phyloP scores from a whole-genome alignment of 2,797 vertebrate species.

The Rhinoraja longicauda region DNA sequence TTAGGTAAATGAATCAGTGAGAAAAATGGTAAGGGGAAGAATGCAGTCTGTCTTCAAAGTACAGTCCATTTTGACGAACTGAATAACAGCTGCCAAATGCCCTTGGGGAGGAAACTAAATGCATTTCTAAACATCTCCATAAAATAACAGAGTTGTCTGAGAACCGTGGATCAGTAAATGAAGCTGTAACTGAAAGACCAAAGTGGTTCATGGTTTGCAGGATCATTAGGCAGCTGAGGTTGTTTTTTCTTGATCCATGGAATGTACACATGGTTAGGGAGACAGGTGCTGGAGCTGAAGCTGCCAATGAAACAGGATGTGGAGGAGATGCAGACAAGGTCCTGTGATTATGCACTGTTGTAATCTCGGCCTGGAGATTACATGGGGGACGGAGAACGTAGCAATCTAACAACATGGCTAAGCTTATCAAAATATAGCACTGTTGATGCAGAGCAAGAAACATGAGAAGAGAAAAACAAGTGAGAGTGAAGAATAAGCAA shows the following conservation, averaged over 20 bases:
- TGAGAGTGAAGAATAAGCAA: not conserved
- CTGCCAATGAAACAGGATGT: constrained; percentile 19
- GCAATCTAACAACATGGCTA: not conserved
- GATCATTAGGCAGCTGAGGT: constrained; percentile 26
- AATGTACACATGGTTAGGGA: not conserved
- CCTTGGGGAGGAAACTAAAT: constrained; percentile 27
- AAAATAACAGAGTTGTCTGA: constrained; percentile 36
- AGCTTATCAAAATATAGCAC: not conserved
- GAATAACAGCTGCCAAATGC: constrained; percentile 21
- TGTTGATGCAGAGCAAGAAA: not conserved
- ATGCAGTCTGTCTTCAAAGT: constrained; percentile 25
- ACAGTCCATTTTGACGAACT: constrained; percentile 3
- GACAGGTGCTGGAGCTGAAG: constrained; percentile 3
- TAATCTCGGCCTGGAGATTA: not conserved
- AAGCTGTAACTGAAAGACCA: not conserved
- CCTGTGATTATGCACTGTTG: not conserved
- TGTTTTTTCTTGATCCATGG: not conserved
- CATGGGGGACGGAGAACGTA: not conserved
- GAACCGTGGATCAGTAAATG: constrained; percentile 32
- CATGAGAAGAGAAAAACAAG: not conserved
- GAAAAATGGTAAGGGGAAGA: not conserved
- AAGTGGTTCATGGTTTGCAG: constrained; percentile 18
- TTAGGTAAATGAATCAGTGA: not conserved
- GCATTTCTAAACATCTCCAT: constrained; percentile 37
- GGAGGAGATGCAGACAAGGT: not conserved